Conservation (phyloP, 2,888 invertebrate species). For the Pristionchus fissidentatus region DNA sequence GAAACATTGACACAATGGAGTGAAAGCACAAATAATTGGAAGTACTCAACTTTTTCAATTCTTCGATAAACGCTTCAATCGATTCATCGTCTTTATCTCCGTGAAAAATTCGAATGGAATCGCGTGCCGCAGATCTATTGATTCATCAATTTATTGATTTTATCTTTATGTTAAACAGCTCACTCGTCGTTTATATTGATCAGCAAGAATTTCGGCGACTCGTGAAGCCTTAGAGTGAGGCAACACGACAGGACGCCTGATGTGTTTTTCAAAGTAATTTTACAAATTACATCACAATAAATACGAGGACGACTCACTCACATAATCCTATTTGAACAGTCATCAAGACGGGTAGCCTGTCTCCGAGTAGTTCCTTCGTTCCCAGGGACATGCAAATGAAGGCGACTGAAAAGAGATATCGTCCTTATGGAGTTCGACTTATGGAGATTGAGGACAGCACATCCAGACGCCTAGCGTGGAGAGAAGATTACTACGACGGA, state of each 20-base stretch:
- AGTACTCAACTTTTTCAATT: background rate
- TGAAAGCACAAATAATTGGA: too few species aligned
- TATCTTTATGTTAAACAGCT: background rate
- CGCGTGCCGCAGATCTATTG: background rate
- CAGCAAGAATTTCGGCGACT: constrained; percentile 14
- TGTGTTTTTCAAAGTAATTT: too few species aligned
- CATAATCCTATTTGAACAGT: background rate
- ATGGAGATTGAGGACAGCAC: too few species aligned
- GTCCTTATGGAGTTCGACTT: background rate
- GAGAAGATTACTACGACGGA: too few species aligned
- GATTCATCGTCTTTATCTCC: background rate
- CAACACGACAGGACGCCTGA: too few species aligned
- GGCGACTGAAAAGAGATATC: background rate
- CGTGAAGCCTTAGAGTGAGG: background rate
- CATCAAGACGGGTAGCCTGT: background rate
- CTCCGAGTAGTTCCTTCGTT: background rate
- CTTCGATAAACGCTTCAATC: background rate
- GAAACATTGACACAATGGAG: too few species aligned
- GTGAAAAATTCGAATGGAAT: background rate
- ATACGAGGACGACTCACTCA: background rate
- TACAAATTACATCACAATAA: too few species aligned
- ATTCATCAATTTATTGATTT: background rate
- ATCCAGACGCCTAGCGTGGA: too few species aligned
- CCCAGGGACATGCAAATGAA: background rate
- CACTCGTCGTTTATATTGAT: background rate